Evolutionary conservation across 2,888 invertebrate species (phyloP), one percentile per base, ranked within the genome.

Genomic region (Orthonychiurus folsomi): DNA sequence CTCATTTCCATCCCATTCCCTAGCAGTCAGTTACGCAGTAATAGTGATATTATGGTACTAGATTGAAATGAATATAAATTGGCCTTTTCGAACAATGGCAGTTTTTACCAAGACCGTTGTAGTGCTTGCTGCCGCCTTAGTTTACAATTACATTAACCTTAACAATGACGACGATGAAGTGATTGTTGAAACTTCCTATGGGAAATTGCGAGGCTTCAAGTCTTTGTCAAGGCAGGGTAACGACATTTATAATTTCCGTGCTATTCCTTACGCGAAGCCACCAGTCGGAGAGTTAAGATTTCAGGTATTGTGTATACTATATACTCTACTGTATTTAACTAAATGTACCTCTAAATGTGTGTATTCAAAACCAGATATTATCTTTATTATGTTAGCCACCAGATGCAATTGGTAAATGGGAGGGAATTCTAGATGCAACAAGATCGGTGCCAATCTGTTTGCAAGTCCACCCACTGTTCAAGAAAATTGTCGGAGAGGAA

Each of bases 241-340:
- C 3, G 20, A 3, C 5, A 21, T 52, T 23, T 12, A 23, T 20
- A 23, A 20, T 23, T 52, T 52, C n/a, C 5, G 52, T 12, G 5
- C 52, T 3, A 52, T 52, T 52, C 52, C 52, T 20, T 52, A 52
- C n/a, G 52, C 52, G 12, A 52, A 52, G 24, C 52, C 52, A 52
- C 52, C 52, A 20, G n/a, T 52, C 20, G 52, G 52, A 20, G 52
- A 52, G 52, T 20, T 20, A 9, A 20, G 52, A 9, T 52, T 52
- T 52, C 52, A 23, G 37, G 37, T 37, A 37, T n/a, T n/a, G n/a
- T n/a, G n/a, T n/a, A n/a, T n/a, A n/a, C 5, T 9, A 37, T 37
- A 37, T 37, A 9, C 15, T 37, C 37, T 5, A 37, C 37, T 37
- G 15, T 15, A 5, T 37, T n/a, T n/a, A n/a, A n/a, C n/a, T n/a